Evolutionary conservation across 2,113 vertebrate genomes (phyloP).

Genomic region (Microcebus ravelobensis): DNA sequence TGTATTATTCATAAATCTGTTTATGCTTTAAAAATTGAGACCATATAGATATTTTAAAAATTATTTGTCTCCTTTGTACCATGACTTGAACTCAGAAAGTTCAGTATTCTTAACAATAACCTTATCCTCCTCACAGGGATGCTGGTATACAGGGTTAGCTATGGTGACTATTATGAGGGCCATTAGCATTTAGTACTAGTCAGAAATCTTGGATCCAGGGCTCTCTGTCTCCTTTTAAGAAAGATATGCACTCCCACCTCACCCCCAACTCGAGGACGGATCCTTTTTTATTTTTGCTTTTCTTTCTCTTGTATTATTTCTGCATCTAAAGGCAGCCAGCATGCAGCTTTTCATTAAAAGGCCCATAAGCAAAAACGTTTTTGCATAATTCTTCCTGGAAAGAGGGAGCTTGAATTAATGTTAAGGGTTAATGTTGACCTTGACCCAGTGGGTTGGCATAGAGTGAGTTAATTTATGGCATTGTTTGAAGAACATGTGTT

Average conservation of each 20-base stretch:
- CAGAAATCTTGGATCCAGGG: neutral
- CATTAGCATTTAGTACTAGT: neutral
- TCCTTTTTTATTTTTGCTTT: neutral
- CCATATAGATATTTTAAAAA: neutral
- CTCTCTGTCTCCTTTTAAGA: neutral
- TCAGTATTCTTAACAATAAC: neutral
- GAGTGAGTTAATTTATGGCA: neutral
- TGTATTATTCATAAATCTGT: neutral
- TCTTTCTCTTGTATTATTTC: slow-evolving; percentile 37
- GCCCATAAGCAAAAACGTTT: slow-evolving; percentile 21
- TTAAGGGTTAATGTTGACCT: slow-evolving; percentile 44
- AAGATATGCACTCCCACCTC: neutral
- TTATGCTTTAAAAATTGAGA: slow-evolving; percentile 12
- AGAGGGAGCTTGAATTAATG: neutral
- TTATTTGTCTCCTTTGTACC: neutral
- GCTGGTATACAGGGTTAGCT: neutral
- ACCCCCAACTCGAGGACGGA: neutral
- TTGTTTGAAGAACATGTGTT: neutral
- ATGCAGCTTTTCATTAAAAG: neutral
- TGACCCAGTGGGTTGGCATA: neutral
- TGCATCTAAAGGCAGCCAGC: neutral
- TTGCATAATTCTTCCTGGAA: neutral
- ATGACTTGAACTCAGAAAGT: neutral
- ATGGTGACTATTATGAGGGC: too few species aligned
- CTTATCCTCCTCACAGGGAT: neutral